These are phyloP conservation scores for Stenotaenia linearis DNA, from an alignment of 2,888 invertebrate genomes.

Conservation along the genomic window DNA sequence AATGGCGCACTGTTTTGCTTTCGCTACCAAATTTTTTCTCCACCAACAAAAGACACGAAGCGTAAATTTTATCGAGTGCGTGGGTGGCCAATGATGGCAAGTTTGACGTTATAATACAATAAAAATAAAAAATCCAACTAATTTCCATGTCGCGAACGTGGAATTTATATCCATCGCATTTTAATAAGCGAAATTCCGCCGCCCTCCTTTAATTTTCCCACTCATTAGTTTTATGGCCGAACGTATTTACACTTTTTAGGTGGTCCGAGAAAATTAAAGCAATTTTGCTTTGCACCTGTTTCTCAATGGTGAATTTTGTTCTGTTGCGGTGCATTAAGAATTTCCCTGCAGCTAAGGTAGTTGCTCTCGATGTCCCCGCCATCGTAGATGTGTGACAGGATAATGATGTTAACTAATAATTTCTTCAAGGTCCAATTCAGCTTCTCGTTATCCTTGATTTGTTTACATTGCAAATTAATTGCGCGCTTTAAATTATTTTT, in stretches of 20 bases:
- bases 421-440: not conserved
- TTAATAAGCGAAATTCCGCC: conserved; percentile 1
- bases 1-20: not conserved
- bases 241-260: not conserved
- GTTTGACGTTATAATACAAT: no score
- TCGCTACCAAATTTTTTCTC: not conserved
- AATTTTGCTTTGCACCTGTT: conserved; percentile 1
- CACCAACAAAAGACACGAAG: not conserved
- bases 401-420: conserved; percentile 11
- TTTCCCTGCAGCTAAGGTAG: not conserved
- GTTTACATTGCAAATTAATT: conserved; percentile 16
- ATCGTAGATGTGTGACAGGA: conserved; percentile 15
- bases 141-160: not conserved
- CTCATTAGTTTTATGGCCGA: conserved; percentile 2
- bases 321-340: not conserved
- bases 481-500: not conserved
- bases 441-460: conserved; percentile 19
- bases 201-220: conserved; percentile 11
- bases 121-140: not conserved
- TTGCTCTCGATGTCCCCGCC: conserved; percentile 17
- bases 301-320: not conserved
- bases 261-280: not conserved
- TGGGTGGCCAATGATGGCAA: not conserved
- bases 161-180: conserved; percentile 2
- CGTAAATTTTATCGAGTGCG: conserved; percentile 8